Conservation (phyloP, 2,113 vertebrate species). For the Pogonocichla stellata region DNA sequence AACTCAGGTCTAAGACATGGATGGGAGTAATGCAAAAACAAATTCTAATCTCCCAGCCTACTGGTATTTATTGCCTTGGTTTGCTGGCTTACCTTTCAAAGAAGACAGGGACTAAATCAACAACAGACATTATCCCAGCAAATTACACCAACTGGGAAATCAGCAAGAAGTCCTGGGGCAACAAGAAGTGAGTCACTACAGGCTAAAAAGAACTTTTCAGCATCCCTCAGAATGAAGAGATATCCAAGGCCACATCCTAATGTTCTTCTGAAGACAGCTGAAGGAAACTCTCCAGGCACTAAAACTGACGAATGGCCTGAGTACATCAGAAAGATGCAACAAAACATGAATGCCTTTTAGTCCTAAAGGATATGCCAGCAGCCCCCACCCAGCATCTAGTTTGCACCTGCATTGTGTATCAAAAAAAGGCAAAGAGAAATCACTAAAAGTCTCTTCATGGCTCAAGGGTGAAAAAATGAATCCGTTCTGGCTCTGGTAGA, state of each 20-base stretch:
- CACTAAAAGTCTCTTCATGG: not conserved
- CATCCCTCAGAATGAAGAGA: not conserved
- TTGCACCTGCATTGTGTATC: not conserved
- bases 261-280: not conserved
- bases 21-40: not conserved
- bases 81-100: not conserved
- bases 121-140: not conserved
- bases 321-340: accelerated
- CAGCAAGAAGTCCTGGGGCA: not conserved
- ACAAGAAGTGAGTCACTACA: not conserved
- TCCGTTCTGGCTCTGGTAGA: not conserved
- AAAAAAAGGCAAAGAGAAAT: not conserved
- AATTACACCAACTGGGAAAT: not conserved
- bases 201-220: not conserved
- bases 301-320: not conserved
- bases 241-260: not conserved
- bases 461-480: not conserved
- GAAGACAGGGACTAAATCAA: not conserved
- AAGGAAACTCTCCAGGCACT: not conserved
- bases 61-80: not conserved
- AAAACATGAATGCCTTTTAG: not conserved
- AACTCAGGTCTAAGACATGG: not conserved
- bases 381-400: not conserved
- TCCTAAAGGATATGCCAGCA: not conserved
- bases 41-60: not conserved